These are phyloP conservation scores for Hephaestus fuliginosus DNA, from an alignment of 2,797 vertebrate species.

Conservation along the genomic window DNA sequence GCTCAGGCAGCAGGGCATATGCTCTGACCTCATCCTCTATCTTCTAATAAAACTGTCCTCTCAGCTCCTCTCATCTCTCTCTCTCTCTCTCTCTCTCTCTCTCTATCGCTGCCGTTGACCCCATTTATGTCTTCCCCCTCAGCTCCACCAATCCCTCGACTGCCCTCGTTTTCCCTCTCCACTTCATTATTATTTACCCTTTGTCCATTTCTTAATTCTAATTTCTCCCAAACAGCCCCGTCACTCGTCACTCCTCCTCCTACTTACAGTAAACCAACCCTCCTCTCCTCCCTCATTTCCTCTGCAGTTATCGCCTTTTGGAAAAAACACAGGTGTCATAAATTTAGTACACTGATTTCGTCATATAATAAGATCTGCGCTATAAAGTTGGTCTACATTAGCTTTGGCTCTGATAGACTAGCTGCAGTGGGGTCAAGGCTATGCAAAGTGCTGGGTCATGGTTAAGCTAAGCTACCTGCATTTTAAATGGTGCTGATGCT, in stretches of 20 bases:
- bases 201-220: slow-evolving; percentile 21
- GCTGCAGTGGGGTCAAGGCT: slow-evolving; percentile 33
- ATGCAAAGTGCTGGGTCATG: slow-evolving; percentile 54
- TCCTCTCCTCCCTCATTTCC: slow-evolving; percentile 3
- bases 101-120: slow-evolving; percentile 22
- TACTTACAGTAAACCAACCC: slow-evolving; percentile 27
- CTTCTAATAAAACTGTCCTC: slow-evolving; percentile 68
- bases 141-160: not conserved
- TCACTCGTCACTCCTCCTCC: not conserved
- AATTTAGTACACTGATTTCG: slow-evolving; percentile 41
- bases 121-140: slow-evolving; percentile 16
- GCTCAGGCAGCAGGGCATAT: slow-evolving; percentile 51
- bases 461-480: slow-evolving; percentile 36
- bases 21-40: slow-evolving; percentile 69
- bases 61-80: slow-evolving; percentile 54
- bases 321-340: slow-evolving; percentile 37
- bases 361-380: slow-evolving; percentile 29
- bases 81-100: slow-evolving; percentile 37
- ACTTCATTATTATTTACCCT: slow-evolving; percentile 15
- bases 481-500: slow-evolving; percentile 49
- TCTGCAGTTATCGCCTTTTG: not conserved
- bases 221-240: slow-evolving; percentile 7
- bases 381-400: slow-evolving; percentile 65
- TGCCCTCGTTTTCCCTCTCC: slow-evolving; percentile 6
- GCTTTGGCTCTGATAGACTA: slow-evolving; percentile 26